Percentiles rank a stretch among this genome's conserved stretches.
These are phyloP conservation scores for Eucidaris tribuloides DNA, from an alignment of 35 echinoderm and acorn worm genomes.

Conservation along the genomic window DNA sequence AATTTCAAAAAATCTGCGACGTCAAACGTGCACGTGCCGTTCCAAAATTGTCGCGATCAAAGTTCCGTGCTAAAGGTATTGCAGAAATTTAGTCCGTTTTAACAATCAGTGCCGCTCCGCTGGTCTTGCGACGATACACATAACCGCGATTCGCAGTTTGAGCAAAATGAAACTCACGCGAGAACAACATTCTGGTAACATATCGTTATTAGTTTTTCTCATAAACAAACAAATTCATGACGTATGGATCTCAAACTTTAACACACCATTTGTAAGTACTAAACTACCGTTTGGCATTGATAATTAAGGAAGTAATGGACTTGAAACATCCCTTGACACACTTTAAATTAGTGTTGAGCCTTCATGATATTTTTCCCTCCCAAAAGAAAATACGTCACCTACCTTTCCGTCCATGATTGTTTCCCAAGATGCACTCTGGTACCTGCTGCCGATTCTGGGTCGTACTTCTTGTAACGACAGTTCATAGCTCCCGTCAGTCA, in stretches of 20 bases:
- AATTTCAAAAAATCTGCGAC: too few species aligned
- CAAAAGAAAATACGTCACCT: neutral
- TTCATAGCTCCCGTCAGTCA: slow-evolving; percentile 87
- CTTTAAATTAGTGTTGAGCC: neutral
- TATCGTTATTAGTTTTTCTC: too few species aligned
- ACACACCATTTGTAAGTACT: too few species aligned
- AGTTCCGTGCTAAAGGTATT: neutral
- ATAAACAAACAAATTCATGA: too few species aligned
- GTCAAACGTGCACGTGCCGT: too few species aligned
- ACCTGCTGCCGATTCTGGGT: slow-evolving; percentile 41
- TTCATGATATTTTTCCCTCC: neutral
- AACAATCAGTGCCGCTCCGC: neutral
- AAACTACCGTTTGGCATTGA: too few species aligned
- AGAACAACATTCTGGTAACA: too few species aligned
- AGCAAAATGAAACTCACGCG: too few species aligned
- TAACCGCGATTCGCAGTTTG: too few species aligned
- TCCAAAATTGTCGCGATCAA: neutral
- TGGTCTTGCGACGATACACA: too few species aligned
- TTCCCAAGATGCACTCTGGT: slow-evolving; percentile 92
- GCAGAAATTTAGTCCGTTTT: neutral
- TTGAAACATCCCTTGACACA: neutral
- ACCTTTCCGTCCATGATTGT: slow-evolving; percentile 65
- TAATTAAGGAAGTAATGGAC: neutral
- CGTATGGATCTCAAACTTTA: too few species aligned
- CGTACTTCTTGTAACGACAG: slow-evolving; percentile 83